Evolutionary conservation across 2,113 vertebrate genomes (phyloP), one percentile per base, ranked within the genome.

Genomic region (Thunnus thynnus): DNA sequence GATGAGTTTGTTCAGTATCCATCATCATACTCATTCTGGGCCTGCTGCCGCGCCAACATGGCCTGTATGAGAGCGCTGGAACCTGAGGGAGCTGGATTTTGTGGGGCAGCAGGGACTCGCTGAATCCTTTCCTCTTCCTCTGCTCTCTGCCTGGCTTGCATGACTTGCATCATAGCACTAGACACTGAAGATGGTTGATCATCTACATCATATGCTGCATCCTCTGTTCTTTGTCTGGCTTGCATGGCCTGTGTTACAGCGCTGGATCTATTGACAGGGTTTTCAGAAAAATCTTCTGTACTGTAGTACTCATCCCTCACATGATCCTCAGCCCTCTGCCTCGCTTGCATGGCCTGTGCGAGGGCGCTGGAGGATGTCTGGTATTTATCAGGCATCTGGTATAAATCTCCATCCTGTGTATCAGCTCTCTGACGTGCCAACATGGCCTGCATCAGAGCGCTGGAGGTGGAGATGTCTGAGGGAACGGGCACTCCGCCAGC

Each of bases 31-130:
- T 94, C 94, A 16, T 94, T 91, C 87, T 94, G 92, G 18, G 90
- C 92, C 68, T 91, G 86, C 22, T 91, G 91, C 13, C 94, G 83
- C 36, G 93, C 94, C 77, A 94, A 60, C 93, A 95, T 94, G 63
- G 94, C 94, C 86, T 93, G 94, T 68, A 94, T 93, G n/a, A 95
- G 92, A 25, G 94, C 92, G 25, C 91, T 94, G 51, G 94, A 91
- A 13, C 84, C 71, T 13, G 87, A 3, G 1, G 80, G 67, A 12
- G 54, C 76, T 4, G 47, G 18, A 74, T 83, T 80, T 58, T 85
- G 84, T 22, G 58, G 20, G 3, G 72, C 44, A 70, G 68, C 58
- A 8, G 81, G 36, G n/a, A 9, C 57, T 79, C 66, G 56, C 7
- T 67, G 73, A 56, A 64, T 68, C 58, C 83, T 41, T 3, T 89